A percentile compares a stretch with the other conserved stretches of the same genome.
phyloP scores from a whole-genome alignment of 2,888 invertebrate genomes.

The Diaprepes abbreviatus region DNA sequence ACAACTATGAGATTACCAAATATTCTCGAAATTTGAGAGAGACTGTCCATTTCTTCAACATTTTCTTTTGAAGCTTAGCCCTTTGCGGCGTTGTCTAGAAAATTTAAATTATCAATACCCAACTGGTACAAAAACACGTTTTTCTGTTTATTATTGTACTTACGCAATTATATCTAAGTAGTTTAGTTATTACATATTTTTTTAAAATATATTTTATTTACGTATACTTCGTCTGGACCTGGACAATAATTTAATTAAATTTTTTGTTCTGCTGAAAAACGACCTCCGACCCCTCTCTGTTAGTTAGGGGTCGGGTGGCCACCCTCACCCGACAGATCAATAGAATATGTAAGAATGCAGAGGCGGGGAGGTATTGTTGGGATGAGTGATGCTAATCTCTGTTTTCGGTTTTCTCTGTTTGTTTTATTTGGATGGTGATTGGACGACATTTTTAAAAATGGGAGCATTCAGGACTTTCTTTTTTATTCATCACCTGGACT shows the following conservation, averaged over 20 bases:
- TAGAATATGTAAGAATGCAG: slow-evolving; percentile 51
- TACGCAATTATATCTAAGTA: no score
- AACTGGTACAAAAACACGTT: no score
- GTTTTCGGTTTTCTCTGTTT: background rate
- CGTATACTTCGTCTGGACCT: background rate
- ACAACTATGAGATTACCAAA: no score
- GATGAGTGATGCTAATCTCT: slow-evolving; percentile 41
- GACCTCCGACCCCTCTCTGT: slow-evolving; percentile 41
- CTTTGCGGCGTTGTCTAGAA: background rate
- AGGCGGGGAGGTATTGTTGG: slow-evolving; percentile 42
- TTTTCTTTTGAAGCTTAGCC: background rate
- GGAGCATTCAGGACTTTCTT: no score
- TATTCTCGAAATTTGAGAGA: no score
- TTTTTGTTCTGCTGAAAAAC: slow-evolving; percentile 42
- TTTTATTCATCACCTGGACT: no score
- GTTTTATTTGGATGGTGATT: background rate
- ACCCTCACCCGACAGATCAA: slow-evolving; percentile 47
- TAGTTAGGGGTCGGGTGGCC: slow-evolving; percentile 23
- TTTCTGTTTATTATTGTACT: no score
- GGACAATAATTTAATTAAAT: slow-evolving; percentile 39
- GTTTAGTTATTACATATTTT: no score
- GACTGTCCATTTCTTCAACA: no score
- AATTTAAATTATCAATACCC: background rate
- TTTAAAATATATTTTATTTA: background rate
- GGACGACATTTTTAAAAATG: background rate